Percentiles rank a stretch among this genome's conserved stretches.
These are phyloP conservation scores for Trichogramma dendrolimi DNA, from an alignment of 2,888 invertebrate genomes.

Conservation along the genomic window DNA sequence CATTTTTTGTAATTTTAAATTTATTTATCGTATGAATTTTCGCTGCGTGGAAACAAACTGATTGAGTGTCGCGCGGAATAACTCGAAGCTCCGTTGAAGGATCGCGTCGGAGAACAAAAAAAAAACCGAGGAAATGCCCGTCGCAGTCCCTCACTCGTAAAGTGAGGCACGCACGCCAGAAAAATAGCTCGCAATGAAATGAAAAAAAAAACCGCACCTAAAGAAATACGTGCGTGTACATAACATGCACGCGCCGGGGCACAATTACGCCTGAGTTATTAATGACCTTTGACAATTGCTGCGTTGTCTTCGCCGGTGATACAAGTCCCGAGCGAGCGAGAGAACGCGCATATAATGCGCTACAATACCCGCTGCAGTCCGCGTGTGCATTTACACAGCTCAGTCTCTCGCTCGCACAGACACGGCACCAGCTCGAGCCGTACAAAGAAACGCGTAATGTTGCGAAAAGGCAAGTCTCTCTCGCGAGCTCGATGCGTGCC, in stretches of 20 bases:
- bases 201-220: too few species aligned
- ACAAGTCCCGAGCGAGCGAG: too few species aligned
- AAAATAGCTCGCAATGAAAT: too few species aligned
- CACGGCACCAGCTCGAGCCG: too few species aligned
- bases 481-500: not conserved
- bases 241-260: not conserved
- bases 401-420: too few species aligned
- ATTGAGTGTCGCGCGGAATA: not conserved
- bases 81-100: not conserved
- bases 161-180: too few species aligned
- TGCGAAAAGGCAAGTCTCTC: too few species aligned
- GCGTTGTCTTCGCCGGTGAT: too few species aligned
- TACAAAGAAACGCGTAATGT: too few species aligned
- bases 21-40: not conserved
- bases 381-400: not conserved
- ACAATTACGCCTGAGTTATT: conserved; percentile 10
- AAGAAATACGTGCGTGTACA: conserved; percentile 3
- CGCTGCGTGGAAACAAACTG: not conserved
- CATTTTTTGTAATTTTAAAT: too few species aligned
- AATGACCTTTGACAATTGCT: conserved; percentile 18
- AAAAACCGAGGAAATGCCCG: not conserved
- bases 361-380: not conserved
- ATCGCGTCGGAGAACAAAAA: not conserved
- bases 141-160: not conserved
- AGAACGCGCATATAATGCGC: too few species aligned